Evolutionary conservation across 2,113 vertebrate species (phyloP).

Genomic region (Anguilla japonica): DNA sequence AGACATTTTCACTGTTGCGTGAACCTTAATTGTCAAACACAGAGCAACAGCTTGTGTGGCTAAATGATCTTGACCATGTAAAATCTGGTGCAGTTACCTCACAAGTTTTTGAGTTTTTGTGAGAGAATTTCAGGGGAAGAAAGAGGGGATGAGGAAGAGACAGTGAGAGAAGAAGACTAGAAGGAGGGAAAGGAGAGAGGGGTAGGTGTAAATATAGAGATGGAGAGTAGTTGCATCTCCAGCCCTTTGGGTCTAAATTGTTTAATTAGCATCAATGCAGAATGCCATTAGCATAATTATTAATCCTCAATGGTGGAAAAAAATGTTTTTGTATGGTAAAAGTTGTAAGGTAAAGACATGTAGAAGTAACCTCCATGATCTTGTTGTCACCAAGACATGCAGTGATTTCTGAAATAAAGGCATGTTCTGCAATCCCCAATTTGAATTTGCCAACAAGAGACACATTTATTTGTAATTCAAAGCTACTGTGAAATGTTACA

Average conservation of each 20-base stretch:
- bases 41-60: not conserved
- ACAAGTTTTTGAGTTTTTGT: not conserved
- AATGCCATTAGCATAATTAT: constrained; percentile 32
- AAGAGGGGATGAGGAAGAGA: not conserved
- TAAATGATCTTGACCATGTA: not conserved
- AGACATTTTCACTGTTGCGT: not conserved
- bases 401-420: not conserved
- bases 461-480: no score
- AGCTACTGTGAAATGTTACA: no score
- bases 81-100: not conserved
- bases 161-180: not conserved
- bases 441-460: no score
- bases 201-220: not conserved
- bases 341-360: not conserved
- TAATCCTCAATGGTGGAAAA: constrained; percentile 13
- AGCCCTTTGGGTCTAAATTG: constrained; percentile 28
- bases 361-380: not conserved
- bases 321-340: not conserved
- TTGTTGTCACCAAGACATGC: not conserved
- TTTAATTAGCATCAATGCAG: constrained; percentile 40
- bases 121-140: not conserved
- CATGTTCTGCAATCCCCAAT: no score
- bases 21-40: not conserved
- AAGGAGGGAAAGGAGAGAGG: not conserved
- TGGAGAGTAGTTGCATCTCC: constrained; percentile 14